Base-by-base conservation (phyloP, 2,888 invertebrate species). In the Luperina nickerlii region DNA sequence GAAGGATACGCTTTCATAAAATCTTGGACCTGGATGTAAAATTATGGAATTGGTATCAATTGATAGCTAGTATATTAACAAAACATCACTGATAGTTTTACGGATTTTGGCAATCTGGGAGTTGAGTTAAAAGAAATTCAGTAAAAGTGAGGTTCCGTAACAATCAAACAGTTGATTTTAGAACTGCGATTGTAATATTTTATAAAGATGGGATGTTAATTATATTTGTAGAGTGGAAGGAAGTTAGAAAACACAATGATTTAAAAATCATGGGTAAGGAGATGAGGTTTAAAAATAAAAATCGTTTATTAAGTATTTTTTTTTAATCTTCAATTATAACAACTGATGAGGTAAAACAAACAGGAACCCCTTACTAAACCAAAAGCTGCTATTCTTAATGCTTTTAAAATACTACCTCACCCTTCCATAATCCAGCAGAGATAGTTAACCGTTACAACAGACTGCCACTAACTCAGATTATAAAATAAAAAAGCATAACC, bases 401-500 rank as follows among this genome's bases (percentile, higher is more conserved):
- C 6, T 68, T 32, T 54, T 15, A 54, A 54, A 76, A 27, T 68
- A 20, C 32, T 15, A 27, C 7, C 2, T 45, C 20, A 18, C 15
- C 24, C n/a, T 54, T 68, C 24, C 4, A 60, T 45, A 71, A 63
- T n/a, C 42, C 51, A 63, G 27, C 54, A 15, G 42, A 65, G 63
- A 48, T 62, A 83, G 86, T 75, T 54, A 68, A n/a, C 38, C 63
- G n/a, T 72, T 45, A 76, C 62, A 57, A 24, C 67, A 57, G 57
- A 60, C 48, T 70, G 42, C 62, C 70, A 63, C 87, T 83, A 75
- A 70, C n/a, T 18, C 65, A 68, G 84, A 78, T 83, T 87, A 76
- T 83, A 65, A 76, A 80, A 83, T 87, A 75, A 79, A 87, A 85
- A 81, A 78, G 74, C 78, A 70, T 66, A 79, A 77, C 78, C 85